Evolutionary conservation across 2,113 vertebrate species (phyloP).

Genomic region (Narcine bancroftii): DNA sequence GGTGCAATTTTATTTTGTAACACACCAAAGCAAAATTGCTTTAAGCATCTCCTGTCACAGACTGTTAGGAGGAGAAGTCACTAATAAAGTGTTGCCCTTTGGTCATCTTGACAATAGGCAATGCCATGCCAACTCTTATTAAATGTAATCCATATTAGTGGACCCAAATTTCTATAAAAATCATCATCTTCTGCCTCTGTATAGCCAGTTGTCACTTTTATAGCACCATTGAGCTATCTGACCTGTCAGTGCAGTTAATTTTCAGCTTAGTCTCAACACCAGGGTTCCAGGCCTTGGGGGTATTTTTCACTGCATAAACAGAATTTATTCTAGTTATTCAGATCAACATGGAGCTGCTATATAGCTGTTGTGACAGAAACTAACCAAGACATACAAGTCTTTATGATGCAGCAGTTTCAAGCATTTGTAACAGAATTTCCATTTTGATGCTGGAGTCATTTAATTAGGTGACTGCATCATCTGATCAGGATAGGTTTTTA

Average conservation of each 20-base stretch:
- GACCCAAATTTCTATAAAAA: conserved; percentile 81
- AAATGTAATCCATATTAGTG: conserved; percentile 72
- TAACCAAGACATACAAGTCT: conserved; percentile 12
- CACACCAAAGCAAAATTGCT: conserved; percentile 62
- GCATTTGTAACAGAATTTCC: conserved; percentile 22
- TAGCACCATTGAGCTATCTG: conserved; percentile 68
- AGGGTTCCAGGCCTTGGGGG: conserved; percentile 50
- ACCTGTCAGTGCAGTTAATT: conserved; percentile 75
- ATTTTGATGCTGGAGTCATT: neutral
- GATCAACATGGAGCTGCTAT: conserved; percentile 56
- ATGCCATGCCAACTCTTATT: conserved; percentile 76
- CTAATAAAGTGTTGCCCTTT: conserved; percentile 75
- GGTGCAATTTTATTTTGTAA: conserved; percentile 61
- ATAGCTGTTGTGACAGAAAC: conserved; percentile 50
- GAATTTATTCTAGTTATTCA: conserved; percentile 60
- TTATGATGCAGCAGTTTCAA: conserved; percentile 21
- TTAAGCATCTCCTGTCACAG: conserved; percentile 68
- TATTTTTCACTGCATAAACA: conserved; percentile 52
- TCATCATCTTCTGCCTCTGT: conserved; percentile 70
- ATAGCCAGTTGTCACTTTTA: conserved; percentile 72
- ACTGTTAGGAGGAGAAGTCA: conserved; percentile 62
- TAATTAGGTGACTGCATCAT: conserved; percentile 34
- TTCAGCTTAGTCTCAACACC: conserved; percentile 61
- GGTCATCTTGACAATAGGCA: conserved; percentile 72
- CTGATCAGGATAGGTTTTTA: neutral